Conservation (phyloP, 2,888 invertebrate genomes). For the Uropetala carovei region DNA sequence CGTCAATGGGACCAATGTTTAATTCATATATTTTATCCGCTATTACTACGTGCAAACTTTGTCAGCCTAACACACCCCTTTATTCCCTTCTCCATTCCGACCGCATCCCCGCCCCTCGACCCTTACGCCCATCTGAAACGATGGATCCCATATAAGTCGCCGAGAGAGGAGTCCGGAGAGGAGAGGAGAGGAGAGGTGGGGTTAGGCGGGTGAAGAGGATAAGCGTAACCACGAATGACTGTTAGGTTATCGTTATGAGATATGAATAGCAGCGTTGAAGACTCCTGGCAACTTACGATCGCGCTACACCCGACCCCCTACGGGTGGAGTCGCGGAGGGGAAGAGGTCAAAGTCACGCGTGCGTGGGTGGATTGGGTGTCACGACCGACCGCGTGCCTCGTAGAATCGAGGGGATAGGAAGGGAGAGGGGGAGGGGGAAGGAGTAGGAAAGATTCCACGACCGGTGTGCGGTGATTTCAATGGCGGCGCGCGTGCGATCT, state of each 20-base stretch:
- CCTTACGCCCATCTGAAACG: background rate
- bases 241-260: background rate
- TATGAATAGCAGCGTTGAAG: background rate
- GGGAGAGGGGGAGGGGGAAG: background rate
- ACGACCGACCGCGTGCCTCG: slow-evolving; percentile 9
- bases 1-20: too few species aligned
- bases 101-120: background rate
- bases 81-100: background rate
- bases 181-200: too few species aligned
- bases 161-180: background rate
- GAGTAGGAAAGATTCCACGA: background rate
- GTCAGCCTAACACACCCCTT: background rate
- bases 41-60: background rate
- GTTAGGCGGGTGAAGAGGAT: background rate
- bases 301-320: background rate
- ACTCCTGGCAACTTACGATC: background rate
- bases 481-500: too few species aligned
- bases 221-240: background rate
- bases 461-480: background rate
- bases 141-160: slow-evolving; percentile 2
- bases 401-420: background rate
- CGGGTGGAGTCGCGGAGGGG: background rate
- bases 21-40: too few species aligned
- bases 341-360: slow-evolving; percentile 11
- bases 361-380: slow-evolving; percentile 16